Percentiles rank a stretch among this genome's conserved stretches.
Conservation (phyloP, 1,140 invertebrate genomes). For the Trichonephila inaurata region DNA sequence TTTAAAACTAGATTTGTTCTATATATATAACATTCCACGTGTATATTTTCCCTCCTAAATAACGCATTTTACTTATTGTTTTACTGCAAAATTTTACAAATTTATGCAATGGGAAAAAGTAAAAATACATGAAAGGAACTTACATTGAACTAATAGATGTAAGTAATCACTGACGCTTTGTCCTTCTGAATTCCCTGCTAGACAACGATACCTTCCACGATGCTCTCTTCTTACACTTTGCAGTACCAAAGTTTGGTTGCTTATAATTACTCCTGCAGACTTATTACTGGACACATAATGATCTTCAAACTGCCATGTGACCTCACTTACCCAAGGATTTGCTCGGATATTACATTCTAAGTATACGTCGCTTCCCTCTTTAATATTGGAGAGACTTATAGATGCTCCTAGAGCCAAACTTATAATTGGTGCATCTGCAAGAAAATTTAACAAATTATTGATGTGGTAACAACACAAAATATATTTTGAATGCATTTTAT, state of each 20-base stretch:
- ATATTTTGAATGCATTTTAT: no score
- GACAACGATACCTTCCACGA: constrained; percentile 87
- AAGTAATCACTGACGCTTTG: constrained; percentile 92
- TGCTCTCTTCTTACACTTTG: constrained; percentile 78
- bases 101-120: not conserved
- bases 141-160: constrained; percentile 88
- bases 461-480: no score
- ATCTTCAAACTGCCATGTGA: constrained; percentile 90
- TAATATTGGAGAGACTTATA: constrained; percentile 89
- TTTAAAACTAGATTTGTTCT: no score
- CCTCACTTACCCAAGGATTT: constrained; percentile 90
- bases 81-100: not conserved
- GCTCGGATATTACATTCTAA: constrained; percentile 94
- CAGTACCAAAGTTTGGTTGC: constrained; percentile 78
- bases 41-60: no score
- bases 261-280: constrained; percentile 78
- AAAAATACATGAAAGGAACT: constrained; percentile 28
- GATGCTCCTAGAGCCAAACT: constrained; percentile 77
- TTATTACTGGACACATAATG: constrained; percentile 69
- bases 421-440: constrained; percentile 78
- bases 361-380: constrained; percentile 90
- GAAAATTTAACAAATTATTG: not conserved
- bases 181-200: constrained; percentile 93
- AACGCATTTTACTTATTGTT: no score
- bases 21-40: no score